Evolutionary conservation across 2,113 vertebrate genomes (phyloP).

Genomic region (Scomber japonicus): DNA sequence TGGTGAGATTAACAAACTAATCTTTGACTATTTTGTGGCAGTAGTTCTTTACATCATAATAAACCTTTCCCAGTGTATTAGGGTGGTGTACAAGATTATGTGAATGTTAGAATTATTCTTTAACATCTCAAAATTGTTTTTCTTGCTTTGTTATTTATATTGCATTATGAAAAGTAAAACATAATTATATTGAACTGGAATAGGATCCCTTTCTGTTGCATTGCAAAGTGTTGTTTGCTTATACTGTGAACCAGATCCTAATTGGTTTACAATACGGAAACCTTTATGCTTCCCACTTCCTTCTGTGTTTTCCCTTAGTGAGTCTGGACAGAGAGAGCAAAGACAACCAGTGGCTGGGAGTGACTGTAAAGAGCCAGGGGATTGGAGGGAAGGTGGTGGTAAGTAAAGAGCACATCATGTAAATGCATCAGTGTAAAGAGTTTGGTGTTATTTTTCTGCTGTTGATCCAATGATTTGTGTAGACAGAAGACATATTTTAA

Average conservation of each 20-base stretch:
- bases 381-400: slow-evolving; percentile 96
- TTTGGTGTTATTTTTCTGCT: background rate
- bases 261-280: slow-evolving; percentile 41
- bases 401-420: slow-evolving; percentile 74
- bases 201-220: background rate
- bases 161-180: background rate
- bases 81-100: background rate
- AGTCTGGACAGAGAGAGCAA: slow-evolving; percentile 90
- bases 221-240: slow-evolving; percentile 22
- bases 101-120: background rate
- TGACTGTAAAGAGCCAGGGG: slow-evolving; percentile 94
- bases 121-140: background rate
- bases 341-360: slow-evolving; percentile 97
- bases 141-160: background rate
- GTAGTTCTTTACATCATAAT: background rate
- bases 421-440: slow-evolving; percentile 7
- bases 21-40: background rate
- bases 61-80: background rate
- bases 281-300: slow-evolving; percentile 10
- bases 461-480: background rate
- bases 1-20: slow-evolving; percentile 75
- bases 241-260: background rate
- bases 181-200: background rate
- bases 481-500: background rate
- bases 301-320: slow-evolving; percentile 73